phyloP scores from a whole-genome alignment of 2,113 vertebrate species.

The Rhabdomys dilectus region DNA sequence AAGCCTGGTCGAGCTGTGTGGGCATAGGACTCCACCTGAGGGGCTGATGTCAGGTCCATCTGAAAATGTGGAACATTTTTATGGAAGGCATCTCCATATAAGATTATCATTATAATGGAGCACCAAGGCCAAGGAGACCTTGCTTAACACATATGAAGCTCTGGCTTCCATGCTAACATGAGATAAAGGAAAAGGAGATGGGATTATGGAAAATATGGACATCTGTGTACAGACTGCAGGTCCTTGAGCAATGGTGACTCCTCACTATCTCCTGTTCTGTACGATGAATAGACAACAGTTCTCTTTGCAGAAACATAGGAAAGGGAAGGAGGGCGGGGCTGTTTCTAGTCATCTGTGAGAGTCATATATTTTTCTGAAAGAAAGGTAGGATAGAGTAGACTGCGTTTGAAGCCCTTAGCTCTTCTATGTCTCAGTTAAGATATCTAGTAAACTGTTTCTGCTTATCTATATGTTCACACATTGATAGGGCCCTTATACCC shows the following conservation, averaged over 20 bases:
- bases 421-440: conserved; percentile 19
- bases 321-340: neutral
- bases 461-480: neutral
- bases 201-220: fast-evolving
- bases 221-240: neutral
- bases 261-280: neutral
- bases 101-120: neutral
- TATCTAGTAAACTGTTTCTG: neutral
- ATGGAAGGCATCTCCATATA: neutral
- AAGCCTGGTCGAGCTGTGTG: neutral
- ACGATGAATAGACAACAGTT: neutral
- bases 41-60: neutral
- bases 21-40: neutral
- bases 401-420: neutral
- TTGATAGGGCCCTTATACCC: neutral
- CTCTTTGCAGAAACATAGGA: neutral
- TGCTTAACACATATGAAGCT: neutral
- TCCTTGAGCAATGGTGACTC: neutral
- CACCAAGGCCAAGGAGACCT: neutral
- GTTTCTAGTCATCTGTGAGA: neutral
- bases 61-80: neutral
- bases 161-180: neutral
- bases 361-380: neutral
- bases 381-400: neutral
- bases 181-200: neutral